Evolutionary conservation across 1,140 invertebrate genomes (phyloP).

Genomic region (Cyclina sinensis): DNA sequence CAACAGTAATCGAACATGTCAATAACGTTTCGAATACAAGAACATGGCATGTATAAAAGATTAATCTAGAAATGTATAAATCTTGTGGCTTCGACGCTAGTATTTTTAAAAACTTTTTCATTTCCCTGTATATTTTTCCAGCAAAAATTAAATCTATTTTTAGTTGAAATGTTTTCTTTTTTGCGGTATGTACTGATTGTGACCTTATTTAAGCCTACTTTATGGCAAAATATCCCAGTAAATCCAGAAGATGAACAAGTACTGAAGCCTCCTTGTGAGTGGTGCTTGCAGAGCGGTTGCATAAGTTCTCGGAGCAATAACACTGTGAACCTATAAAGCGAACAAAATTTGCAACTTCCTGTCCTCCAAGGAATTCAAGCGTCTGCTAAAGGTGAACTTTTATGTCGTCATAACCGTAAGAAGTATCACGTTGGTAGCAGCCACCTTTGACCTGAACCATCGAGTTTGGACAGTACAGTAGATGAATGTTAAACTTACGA

Average conservation of each 20-base stretch:
- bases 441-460: not conserved
- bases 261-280: not conserved
- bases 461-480: not conserved
- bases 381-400: not conserved
- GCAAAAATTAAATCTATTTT: too few relatives aligned
- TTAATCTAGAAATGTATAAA: too few relatives aligned
- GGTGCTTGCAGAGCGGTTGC: not conserved
- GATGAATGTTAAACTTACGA: not conserved
- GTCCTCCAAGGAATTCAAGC: not conserved
- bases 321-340: not conserved
- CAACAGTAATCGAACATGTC: too few relatives aligned
- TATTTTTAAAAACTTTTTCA: too few relatives aligned
- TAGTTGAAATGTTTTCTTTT: too few relatives aligned
- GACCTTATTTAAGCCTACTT: not conserved
- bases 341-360: not conserved
- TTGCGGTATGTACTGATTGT: too few relatives aligned
- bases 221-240: not conserved
- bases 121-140: too few relatives aligned
- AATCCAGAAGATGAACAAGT: not conserved
- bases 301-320: conserved; percentile 2
- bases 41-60: too few relatives aligned
- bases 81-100: too few relatives aligned
- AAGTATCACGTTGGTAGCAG: not conserved
- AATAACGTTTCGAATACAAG: too few relatives aligned
- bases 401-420: not conserved